Percentiles rank a stretch among this genome's conserved stretches.
Conservation (phyloP, 2,888 invertebrate species). For the Listrodromus nycthemerus region DNA sequence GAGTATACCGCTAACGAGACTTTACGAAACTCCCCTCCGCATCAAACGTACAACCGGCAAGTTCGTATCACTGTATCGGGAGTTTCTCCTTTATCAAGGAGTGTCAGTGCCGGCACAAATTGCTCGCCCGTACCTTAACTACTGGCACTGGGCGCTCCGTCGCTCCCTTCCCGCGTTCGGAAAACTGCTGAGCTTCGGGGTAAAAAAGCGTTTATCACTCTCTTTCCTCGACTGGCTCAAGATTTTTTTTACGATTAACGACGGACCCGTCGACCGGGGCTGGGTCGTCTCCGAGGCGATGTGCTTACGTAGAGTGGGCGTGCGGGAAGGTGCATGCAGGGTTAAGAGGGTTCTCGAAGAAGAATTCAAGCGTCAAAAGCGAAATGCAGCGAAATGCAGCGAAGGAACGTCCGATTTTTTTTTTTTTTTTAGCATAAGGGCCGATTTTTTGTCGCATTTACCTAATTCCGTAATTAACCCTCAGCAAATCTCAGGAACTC, state of each 20-base stretch:
- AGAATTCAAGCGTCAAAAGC: neutral
- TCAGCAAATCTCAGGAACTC: too few species aligned
- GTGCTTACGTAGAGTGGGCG: neutral
- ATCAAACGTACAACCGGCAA: constrained; percentile 32
- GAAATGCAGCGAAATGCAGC: neutral
- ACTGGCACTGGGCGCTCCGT: neutral
- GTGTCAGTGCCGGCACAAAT: constrained; percentile 62
- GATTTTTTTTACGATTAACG: constrained; percentile 44
- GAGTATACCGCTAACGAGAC: constrained; percentile 61
- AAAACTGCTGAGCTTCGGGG: constrained; percentile 49
- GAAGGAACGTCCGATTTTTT: too few species aligned
- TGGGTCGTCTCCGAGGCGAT: constrained; percentile 14
- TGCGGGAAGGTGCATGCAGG: neutral
- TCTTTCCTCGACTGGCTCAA: constrained; percentile 5
- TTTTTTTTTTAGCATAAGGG: too few species aligned
- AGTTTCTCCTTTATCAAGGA: constrained; percentile 59
- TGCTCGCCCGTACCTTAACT: constrained; percentile 21
- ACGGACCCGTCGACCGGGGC: constrained; percentile 15
- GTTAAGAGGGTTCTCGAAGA: too few species aligned
- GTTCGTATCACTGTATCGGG: constrained; percentile 30
- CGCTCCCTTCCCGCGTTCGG: constrained; percentile 45
- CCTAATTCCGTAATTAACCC: too few species aligned
- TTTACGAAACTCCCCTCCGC: constrained; percentile 57
- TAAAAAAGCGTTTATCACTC: constrained; percentile 50
- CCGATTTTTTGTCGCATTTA: too few species aligned